Evolutionary conservation across 2,888 invertebrate species (phyloP).

Genomic region (Apodemia mormo): DNA sequence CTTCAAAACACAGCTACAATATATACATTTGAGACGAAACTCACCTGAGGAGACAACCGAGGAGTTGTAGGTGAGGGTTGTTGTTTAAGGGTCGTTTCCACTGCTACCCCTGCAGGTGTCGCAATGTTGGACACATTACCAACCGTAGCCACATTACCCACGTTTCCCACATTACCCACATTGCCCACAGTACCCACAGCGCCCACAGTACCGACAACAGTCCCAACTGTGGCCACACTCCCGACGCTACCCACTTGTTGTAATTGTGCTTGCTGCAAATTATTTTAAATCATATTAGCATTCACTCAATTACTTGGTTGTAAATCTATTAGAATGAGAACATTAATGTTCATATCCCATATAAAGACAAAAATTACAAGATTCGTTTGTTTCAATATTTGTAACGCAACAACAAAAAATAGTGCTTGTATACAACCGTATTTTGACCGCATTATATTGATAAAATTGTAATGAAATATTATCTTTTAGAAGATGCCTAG

Average conservation of each 20-base stretch:
- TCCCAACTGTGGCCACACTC: slow-evolving; percentile 48
- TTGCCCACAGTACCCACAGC: slow-evolving; percentile 43
- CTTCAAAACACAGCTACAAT: too few species aligned
- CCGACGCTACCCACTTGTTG: slow-evolving; percentile 74
- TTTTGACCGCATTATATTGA: too few species aligned
- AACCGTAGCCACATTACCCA: slow-evolving; percentile 47
- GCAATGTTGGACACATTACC: slow-evolving; percentile 42
- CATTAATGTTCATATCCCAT: too few species aligned
- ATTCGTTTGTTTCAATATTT: too few species aligned
- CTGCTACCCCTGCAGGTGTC: slow-evolving; percentile 35
- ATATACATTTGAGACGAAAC: slow-evolving; percentile 4
- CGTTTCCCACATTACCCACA: slow-evolving; percentile 43
- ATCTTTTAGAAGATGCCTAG: too few species aligned
- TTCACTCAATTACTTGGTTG: too few species aligned
- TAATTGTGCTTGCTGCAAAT: slow-evolving; percentile 84
- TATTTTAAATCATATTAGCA: too few species aligned
- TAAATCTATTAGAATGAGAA: too few species aligned
- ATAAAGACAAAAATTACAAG: too few species aligned
- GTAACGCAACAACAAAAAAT: too few species aligned
- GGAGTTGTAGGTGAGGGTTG: slow-evolving; percentile 72
- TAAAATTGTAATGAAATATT: too few species aligned
- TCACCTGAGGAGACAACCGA: slow-evolving; percentile 69
- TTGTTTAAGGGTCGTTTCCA: slow-evolving; percentile 67
- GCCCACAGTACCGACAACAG: slow-evolving; percentile 48
- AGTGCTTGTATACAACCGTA: too few species aligned